Conservation (phyloP, 2,888 invertebrate genomes). For the Oscheius myriophilus region DNA sequence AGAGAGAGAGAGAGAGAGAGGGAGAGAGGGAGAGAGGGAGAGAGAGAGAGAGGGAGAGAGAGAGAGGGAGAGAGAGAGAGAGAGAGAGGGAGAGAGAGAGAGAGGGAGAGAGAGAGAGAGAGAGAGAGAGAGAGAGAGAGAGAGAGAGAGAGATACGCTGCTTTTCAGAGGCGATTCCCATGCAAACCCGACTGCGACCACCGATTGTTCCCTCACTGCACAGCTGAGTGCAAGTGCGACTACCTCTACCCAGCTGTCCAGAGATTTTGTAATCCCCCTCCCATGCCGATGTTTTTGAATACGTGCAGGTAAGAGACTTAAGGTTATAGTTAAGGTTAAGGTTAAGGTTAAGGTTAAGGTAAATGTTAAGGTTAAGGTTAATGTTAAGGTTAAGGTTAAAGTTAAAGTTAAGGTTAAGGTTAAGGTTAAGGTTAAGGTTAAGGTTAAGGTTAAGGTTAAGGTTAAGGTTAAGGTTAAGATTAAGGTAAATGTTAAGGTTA, state of each 20-base stretch:
- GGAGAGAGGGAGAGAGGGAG: constrained; percentile 28
- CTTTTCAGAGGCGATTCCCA: constrained; percentile 55
- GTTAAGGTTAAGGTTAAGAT: too few species aligned
- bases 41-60: constrained; percentile 33
- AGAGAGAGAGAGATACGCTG: neutral
- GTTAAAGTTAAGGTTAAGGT: too few species aligned
- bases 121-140: constrained; percentile 4
- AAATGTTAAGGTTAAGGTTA: too few species aligned
- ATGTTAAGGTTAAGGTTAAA: too few species aligned
- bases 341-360: too few species aligned
- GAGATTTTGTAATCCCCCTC: constrained; percentile 65
- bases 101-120: constrained; percentile 5
- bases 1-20: constrained; percentile 31
- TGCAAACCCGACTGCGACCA: constrained; percentile 64
- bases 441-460: too few species aligned
- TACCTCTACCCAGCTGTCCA: constrained; percentile 63
- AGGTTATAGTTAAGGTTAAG: neutral
- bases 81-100: constrained; percentile 2
- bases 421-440: neutral
- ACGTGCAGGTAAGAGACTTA: constrained; percentile 55
- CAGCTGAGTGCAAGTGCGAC: constrained; percentile 63
- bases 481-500: too few species aligned
- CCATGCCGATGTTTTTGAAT: constrained; percentile 63
- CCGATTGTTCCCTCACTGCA: constrained; percentile 60
- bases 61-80: constrained; percentile 26